These are phyloP conservation scores for Mixornis gularis DNA, from an alignment of 2,113 vertebrate species.

Conservation along the genomic window DNA sequence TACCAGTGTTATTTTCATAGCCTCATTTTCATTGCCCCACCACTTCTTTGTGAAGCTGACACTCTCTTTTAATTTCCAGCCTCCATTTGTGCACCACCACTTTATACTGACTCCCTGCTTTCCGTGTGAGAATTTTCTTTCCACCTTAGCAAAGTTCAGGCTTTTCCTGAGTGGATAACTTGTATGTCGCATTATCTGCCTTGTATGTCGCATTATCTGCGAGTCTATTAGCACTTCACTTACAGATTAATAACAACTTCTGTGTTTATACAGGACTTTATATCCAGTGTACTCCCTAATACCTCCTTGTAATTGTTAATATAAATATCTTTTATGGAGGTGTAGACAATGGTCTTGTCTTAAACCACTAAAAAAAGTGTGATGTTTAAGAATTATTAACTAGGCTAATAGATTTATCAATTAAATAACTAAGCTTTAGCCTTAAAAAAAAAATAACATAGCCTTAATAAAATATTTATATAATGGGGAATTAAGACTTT, in stretches of 20 bases:
- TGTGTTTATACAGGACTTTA: neutral
- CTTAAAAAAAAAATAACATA: neutral
- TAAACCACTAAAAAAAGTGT: neutral
- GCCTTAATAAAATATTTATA: neutral
- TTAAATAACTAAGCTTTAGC: neutral
- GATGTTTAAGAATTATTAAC: neutral
- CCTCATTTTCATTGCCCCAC: neutral
- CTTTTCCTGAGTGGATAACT: neutral
- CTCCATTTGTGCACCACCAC: neutral
- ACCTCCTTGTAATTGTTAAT: neutral
- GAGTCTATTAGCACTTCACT: neutral
- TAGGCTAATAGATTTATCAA: neutral
- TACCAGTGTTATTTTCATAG: neutral
- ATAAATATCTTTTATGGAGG: neutral
- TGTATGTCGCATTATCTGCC: neutral
- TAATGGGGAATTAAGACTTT: neutral
- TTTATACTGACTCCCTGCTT: neutral
- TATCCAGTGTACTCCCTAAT: neutral
- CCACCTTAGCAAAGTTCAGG: neutral
- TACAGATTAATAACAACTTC: neutral
- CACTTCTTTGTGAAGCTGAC: neutral
- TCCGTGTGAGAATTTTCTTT: neutral
- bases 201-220: neutral
- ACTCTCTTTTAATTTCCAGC: neutral
- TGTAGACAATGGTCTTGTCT: neutral